Base-by-base conservation (phyloP, 2,888 invertebrate species). In the Chalcis sispes region DNA sequence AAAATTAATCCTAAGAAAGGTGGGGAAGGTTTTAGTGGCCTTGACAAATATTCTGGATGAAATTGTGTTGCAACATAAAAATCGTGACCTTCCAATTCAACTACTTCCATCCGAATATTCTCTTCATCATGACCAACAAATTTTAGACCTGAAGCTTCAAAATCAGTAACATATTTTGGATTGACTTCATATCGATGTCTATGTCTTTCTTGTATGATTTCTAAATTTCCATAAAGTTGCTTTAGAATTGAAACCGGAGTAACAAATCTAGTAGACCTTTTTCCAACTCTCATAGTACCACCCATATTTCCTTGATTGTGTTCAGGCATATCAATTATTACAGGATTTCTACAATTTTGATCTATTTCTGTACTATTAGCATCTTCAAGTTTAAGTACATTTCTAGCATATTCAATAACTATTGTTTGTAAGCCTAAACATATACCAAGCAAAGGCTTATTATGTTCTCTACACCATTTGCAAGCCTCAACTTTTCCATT, bases 271-370 rank as follows among this genome's bases (percentile, higher is more conserved):
- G 99, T 99, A 75, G 92, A 93, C 83, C 98, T 92, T 86, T 94
- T 95, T n/a, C 99, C 99, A 59, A 99, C 90, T 75, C 99, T 91
- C 99, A 99, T 99, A 0, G 99, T 99, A 8, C 98, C 99, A 1
- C 99, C 99, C 91, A 97, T 93, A 81, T 95, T 92, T 0, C 96
- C 98, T 0, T 94, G 93, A 87, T 97, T 96, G 89, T 99, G 98
- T 89, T 99, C 99, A 0, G 99, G 98, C 99, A 99, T 99, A 83
- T 99, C 98, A 78, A 99, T 95, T 3, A 99, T 96, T 48, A 98
- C 90, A 36, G 96, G 95, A 88, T 95, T 90, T 42, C 90, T 90
- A 13, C 95, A 93, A 1, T 93, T 89, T 0, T 94, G 92, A 81
- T 94, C 91, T 46, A 96, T 93, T 90, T 99, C 99, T 0, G 95